These are phyloP conservation scores for Sphenopsis melanotis DNA, from an alignment of 2,797 vertebrate genomes.

Conservation along the genomic window DNA sequence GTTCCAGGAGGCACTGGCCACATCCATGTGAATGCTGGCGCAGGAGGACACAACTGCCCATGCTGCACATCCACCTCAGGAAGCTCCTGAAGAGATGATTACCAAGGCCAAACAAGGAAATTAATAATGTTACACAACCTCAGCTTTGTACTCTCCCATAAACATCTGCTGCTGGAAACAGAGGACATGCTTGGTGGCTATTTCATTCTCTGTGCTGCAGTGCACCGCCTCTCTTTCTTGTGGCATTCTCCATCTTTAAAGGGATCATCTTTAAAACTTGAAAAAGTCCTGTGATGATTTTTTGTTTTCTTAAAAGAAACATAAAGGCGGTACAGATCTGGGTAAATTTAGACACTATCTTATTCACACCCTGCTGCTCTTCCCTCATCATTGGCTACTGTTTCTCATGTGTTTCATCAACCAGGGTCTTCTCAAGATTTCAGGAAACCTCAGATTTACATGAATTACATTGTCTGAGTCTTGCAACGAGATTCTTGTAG, in stretches of 20 bases:
- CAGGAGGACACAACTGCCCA: background rate
- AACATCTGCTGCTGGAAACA: background rate
- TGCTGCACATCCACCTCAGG: background rate
- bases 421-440: background rate
- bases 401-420: background rate
- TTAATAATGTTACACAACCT: background rate
- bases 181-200: background rate
- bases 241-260: background rate
- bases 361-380: background rate
- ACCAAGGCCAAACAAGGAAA: constrained; percentile 14
- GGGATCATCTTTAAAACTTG: background rate
- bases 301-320: background rate
- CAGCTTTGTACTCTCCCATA: background rate
- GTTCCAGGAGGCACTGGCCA: background rate
- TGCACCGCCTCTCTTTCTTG: background rate
- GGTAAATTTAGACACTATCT: background rate
- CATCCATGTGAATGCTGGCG: background rate
- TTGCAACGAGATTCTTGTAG: background rate
- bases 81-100: background rate
- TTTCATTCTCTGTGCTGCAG: background rate
- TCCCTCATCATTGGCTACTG: background rate
- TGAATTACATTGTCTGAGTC: background rate
- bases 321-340: background rate
- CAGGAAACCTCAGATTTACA: background rate
- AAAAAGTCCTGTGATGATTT: background rate